These are phyloP conservation scores for Gymnocephalus cernua DNA, from an alignment of 2,113 vertebrate species.

Conservation along the genomic window DNA sequence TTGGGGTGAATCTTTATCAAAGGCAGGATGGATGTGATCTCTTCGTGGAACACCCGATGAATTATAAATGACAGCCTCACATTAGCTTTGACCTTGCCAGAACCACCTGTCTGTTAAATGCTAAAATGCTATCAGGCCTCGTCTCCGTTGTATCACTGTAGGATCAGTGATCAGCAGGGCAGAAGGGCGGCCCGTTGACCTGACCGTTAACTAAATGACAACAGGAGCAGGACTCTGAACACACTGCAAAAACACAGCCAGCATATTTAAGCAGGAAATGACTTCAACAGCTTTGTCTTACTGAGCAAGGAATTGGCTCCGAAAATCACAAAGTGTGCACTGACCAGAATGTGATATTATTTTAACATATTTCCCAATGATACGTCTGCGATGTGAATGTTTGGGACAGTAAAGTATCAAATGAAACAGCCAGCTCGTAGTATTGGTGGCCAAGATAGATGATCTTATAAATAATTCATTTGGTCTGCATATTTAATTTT, in stretches of 20 bases:
- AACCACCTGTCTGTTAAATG: slow-evolving; percentile 65
- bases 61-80: slow-evolving; percentile 77
- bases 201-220: slow-evolving; percentile 40
- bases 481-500: slow-evolving; percentile 76
- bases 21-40: slow-evolving; percentile 66
- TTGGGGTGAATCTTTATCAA: slow-evolving; percentile 51
- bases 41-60: slow-evolving; percentile 69
- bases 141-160: slow-evolving; percentile 49
- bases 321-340: not conserved
- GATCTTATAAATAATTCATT: slow-evolving; percentile 76
- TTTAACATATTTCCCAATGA: not conserved
- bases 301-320: not conserved
- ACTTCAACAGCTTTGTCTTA: not conserved
- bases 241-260: not conserved
- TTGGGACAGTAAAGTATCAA: slow-evolving; percentile 34
- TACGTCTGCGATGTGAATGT: not conserved
- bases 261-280: not conserved
- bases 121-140: slow-evolving; percentile 54
- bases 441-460: slow-evolving; percentile 57
- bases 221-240: not conserved
- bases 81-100: slow-evolving; percentile 72
- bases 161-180: slow-evolving; percentile 64
- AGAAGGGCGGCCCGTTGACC: slow-evolving; percentile 40
- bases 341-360: not conserved
- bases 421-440: slow-evolving; percentile 37